Conservation (phyloP, 2,888 invertebrate species). For the Platycheirus rosarum region DNA sequence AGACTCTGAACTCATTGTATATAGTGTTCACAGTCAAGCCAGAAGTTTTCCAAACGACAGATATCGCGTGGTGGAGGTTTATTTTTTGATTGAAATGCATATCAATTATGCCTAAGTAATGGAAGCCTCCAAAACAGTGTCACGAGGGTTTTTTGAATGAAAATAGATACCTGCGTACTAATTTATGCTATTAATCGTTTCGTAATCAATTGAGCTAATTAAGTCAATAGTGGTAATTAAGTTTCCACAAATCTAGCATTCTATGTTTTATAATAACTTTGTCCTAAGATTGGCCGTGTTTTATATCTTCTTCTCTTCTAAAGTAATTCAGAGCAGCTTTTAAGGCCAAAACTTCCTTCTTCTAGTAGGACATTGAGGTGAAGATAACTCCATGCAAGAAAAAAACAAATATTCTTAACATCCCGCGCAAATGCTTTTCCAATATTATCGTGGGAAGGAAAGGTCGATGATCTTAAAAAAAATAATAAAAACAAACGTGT, state of each 20-base stretch:
- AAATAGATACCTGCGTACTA: not conserved
- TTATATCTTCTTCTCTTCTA: too few species aligned
- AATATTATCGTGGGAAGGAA: not conserved
- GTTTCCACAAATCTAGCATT: too few species aligned
- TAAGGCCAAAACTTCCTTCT: too few species aligned
- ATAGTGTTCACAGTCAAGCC: too few species aligned
- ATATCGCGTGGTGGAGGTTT: conserved; percentile 5
- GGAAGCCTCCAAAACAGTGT: too few species aligned
- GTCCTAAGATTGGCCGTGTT: too few species aligned
- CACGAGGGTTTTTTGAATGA: not conserved
- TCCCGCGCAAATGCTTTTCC: not conserved
- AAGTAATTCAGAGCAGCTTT: too few species aligned
- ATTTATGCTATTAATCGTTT: not conserved
- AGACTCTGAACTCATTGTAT: too few species aligned
- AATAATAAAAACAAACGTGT: not conserved
- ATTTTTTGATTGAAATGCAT: not conserved
- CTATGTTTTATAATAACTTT: too few species aligned
- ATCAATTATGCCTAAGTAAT: not conserved
- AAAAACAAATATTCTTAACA: too few species aligned
- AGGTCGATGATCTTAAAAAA: not conserved
- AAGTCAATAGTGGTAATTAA: not conserved
- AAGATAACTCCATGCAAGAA: too few species aligned
- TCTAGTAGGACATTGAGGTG: too few species aligned
- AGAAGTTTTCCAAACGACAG: not conserved
- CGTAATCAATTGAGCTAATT: not conserved